A percentile compares a stretch with the other conserved stretches of the same genome.
Evolutionary conservation across 2,888 invertebrate species (phyloP).

Genomic region (Oasisia sp.): DNA sequence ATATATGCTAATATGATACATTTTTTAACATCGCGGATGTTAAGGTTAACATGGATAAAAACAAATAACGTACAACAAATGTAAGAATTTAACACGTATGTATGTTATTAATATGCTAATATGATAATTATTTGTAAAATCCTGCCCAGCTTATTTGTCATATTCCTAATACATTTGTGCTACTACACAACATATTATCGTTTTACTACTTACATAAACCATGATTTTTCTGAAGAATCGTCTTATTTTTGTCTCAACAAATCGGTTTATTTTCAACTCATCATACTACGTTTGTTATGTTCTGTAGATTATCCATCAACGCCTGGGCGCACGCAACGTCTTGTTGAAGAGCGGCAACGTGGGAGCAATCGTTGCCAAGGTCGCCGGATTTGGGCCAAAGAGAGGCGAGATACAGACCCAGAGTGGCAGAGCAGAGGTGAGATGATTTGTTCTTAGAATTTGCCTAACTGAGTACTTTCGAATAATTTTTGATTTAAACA

Average conservation of each 20-base stretch:
- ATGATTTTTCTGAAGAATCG: too few relatives aligned
- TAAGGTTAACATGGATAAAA: too few relatives aligned
- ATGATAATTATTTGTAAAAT: not conserved
- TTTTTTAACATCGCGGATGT: too few relatives aligned
- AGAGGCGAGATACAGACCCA: conserved; percentile 22
- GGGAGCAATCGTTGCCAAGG: conserved; percentile 27
- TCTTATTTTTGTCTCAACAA: too few relatives aligned
- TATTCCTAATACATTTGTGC: not conserved
- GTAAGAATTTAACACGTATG: not conserved
- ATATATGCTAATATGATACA: not conserved
- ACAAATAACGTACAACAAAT: too few relatives aligned
- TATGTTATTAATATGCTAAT: not conserved
- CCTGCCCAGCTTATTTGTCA: not conserved
- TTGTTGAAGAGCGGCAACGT: conserved; percentile 18
- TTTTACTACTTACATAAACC: too few relatives aligned
- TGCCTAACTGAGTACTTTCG: not conserved
- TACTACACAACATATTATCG: not conserved
- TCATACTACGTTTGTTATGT: too few relatives aligned
- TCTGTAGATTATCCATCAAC: conserved; percentile 28
- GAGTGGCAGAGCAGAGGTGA: not conserved
- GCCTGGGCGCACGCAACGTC: conserved; percentile 30
- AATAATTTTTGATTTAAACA: not conserved
- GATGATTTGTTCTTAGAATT: not conserved
- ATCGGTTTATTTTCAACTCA: too few relatives aligned
- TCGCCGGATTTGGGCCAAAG: conserved; percentile 31